A percentile compares a stretch with the other conserved stretches of the same genome.
These are phyloP conservation scores for Geotria australis DNA, from an alignment of 2,797 vertebrate genomes.

Conservation along the genomic window DNA sequence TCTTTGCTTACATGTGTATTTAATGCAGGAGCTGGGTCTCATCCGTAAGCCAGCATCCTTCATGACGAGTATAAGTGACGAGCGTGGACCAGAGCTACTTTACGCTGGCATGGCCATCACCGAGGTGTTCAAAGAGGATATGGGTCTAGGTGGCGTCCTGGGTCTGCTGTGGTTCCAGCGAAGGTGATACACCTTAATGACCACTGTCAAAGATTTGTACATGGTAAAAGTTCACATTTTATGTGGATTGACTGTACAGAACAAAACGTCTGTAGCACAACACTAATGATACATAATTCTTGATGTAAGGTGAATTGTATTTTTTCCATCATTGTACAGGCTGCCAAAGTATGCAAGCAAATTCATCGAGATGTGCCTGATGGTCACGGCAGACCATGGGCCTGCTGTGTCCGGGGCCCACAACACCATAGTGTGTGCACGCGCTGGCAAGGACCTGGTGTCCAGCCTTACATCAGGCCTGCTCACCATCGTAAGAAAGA, in stretches of 20 bases:
- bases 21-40: conserved; percentile 50
- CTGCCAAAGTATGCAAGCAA: conserved; percentile 72
- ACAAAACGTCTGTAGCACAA: not conserved
- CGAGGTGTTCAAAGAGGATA: conserved; percentile 88
- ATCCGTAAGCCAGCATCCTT: conserved; percentile 95
- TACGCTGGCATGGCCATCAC: conserved; percentile 98
- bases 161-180: conserved; percentile 94
- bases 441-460: conserved; percentile 85
- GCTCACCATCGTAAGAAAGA: conserved; percentile 53
- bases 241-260: not conserved
- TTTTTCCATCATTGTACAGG: conserved; percentile 11
- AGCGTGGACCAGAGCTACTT: conserved; percentile 83
- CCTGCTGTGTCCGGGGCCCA: conserved; percentile 86
- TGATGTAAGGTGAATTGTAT: not conserved
- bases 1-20: too few relatives aligned
- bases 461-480: conserved; percentile 94
- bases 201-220: not conserved
- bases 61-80: conserved; percentile 96
- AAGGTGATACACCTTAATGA: conserved; percentile 19
- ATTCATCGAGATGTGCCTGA: conserved; percentile 97
- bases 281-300: not conserved
- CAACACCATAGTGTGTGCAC: conserved; percentile 89
- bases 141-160: conserved; percentile 80
- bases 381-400: conserved; percentile 91
- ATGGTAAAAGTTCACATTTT: not conserved